Evolutionary conservation across 2,888 invertebrate genomes (phyloP).

Genomic region (Mesorhabditis spiculigera): DNA sequence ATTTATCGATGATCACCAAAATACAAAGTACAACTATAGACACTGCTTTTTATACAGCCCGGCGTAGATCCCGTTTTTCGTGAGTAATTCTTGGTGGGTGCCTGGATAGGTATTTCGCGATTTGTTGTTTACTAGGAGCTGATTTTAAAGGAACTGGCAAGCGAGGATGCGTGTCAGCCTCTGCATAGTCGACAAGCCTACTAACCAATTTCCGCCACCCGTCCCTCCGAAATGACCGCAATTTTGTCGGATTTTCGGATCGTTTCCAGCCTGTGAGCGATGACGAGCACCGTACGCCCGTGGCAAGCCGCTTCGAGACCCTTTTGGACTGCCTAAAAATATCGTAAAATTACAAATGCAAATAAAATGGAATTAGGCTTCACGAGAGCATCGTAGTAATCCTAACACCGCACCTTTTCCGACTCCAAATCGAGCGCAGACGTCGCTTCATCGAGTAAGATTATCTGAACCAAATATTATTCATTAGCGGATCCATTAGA

Average conservation of each 20-base stretch:
- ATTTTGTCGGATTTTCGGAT: no score
- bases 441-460: constrained; percentile 60
- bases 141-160: neutral
- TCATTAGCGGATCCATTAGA: no score
- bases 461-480: constrained; percentile 24
- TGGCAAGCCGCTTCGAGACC: constrained; percentile 66
- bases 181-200: no score
- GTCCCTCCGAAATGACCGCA: no score
- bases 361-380: neutral
- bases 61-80: constrained; percentile 70
- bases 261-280: constrained; percentile 64
- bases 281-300: constrained; percentile 62
- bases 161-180: no score
- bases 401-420: constrained; percentile 53
- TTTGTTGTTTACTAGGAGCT: no score
- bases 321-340: constrained; percentile 64
- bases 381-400: neutral
- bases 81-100: constrained; percentile 70
- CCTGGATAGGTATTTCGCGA: no score
- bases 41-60: constrained; percentile 59
- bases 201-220: no score
- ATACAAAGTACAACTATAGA: no score
- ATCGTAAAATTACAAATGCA: neutral
- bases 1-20: no score
- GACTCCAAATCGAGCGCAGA: constrained; percentile 61